Evolutionary conservation across 2,888 invertebrate species (phyloP).

Genomic region (Chymomyza caudatula): DNA sequence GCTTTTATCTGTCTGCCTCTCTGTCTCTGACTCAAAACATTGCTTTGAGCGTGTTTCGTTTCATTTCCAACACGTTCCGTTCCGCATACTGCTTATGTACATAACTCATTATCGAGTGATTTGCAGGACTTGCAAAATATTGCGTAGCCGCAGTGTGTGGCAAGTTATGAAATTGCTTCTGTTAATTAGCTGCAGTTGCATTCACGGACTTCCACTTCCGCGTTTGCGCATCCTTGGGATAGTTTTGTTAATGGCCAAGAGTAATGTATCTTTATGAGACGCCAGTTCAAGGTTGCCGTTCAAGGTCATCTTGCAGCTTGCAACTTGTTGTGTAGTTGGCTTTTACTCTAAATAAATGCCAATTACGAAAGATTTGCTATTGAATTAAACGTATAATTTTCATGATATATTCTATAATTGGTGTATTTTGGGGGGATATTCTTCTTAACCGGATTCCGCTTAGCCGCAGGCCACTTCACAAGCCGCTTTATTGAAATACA

Average conservation of each 20-base stretch:
- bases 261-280: conserved; percentile 16
- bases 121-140: neutral
- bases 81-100: neutral
- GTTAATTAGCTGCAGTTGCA: conserved; percentile 52
- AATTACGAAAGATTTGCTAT: conserved; percentile 53
- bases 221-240: conserved; percentile 17
- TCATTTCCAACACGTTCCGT: conserved; percentile 73
- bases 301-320: neutral
- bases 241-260: conserved; percentile 2
- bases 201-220: conserved; percentile 8
- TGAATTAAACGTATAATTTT: conserved; percentile 2
- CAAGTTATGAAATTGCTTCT: conserved; percentile 8
- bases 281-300: neutral
- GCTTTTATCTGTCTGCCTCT: conserved; percentile 45
- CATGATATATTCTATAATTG: too few species aligned
- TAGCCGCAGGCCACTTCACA: too few species aligned
- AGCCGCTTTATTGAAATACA: too few species aligned
- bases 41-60: conserved; percentile 58
- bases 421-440: too few species aligned
- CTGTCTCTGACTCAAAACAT: conserved; percentile 16
- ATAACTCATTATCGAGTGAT: conserved; percentile 2
- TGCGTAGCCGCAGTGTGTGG: neutral
- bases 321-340: conserved; percentile 38
- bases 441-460: too few species aligned
- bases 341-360: conserved; percentile 43